Evolutionary conservation across 2,797 vertebrate genomes (phyloP).

Genomic region (Bryconaethiops microstoma): DNA sequence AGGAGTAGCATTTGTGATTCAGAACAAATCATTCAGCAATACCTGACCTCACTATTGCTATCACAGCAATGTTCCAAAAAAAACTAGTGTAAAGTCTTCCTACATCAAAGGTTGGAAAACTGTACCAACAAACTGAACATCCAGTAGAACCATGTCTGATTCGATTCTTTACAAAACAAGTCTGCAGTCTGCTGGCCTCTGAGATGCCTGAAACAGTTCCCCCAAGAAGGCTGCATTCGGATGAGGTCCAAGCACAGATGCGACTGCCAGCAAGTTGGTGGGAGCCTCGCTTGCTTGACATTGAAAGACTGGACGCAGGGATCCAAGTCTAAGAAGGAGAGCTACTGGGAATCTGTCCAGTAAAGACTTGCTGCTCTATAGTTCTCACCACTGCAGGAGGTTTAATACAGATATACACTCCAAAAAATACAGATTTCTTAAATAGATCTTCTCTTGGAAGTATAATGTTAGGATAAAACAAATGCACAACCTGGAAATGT

Average conservation of each 20-base stretch:
- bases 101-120: too few species aligned
- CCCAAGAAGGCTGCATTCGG: neutral
- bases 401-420: neutral
- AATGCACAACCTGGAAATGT: too few species aligned
- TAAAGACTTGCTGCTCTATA: slow-evolving; percentile 3
- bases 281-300: neutral
- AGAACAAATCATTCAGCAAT: neutral
- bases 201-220: neutral
- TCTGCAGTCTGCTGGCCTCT: neutral
- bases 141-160: neutral
- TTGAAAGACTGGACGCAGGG: slow-evolving; percentile 19
- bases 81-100: too few species aligned
- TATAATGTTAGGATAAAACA: neutral
- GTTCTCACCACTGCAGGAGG: slow-evolving; percentile 58
- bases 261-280: slow-evolving; percentile 13
- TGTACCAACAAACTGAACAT: neutral
- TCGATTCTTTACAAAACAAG: neutral
- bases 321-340: slow-evolving; percentile 1
- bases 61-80: neutral
- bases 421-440: neutral
- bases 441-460: neutral
- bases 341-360: neutral
- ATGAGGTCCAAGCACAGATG: neutral
- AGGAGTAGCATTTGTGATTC: too few species aligned
- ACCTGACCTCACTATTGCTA: neutral